A percentile compares a stretch with the other conserved stretches of the same genome.
phyloP scores from a whole-genome alignment of 2,797 vertebrate genomes.

The Amblyraja radiata region DNA sequence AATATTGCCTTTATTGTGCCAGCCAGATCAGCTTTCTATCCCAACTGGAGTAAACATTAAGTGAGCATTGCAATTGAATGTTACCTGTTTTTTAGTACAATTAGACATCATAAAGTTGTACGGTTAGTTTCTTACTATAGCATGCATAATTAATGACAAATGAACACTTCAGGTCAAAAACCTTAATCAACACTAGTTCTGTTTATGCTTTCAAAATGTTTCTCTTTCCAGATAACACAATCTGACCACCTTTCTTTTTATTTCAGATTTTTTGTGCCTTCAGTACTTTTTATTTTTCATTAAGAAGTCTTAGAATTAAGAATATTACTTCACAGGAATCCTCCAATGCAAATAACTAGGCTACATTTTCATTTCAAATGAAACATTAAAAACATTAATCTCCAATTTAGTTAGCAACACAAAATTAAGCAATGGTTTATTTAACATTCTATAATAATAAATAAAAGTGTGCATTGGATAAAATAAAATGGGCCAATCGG shows the following conservation, averaged over 20 bases:
- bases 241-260: too few species aligned
- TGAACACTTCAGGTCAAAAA: neutral
- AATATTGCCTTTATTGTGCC: too few species aligned
- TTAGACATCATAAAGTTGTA: neutral
- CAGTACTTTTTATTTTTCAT: too few species aligned
- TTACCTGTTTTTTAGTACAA: neutral
- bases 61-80: neutral
- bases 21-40: too few species aligned
- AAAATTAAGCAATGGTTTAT: neutral
- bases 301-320: neutral
- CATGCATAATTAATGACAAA: neutral
- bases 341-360: neutral
- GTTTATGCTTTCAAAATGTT: too few species aligned
- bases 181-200: too few species aligned
- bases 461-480: neutral
- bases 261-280: too few species aligned
- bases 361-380: neutral
- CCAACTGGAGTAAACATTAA: neutral
- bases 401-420: neutral
- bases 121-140: neutral
- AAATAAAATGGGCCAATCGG: neutral
- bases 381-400: neutral
- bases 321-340: neutral
- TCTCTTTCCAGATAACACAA: too few species aligned
- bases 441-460: neutral